phyloP scores from a whole-genome alignment of 1,140 invertebrate species.

The Aleiodes sp. region DNA sequence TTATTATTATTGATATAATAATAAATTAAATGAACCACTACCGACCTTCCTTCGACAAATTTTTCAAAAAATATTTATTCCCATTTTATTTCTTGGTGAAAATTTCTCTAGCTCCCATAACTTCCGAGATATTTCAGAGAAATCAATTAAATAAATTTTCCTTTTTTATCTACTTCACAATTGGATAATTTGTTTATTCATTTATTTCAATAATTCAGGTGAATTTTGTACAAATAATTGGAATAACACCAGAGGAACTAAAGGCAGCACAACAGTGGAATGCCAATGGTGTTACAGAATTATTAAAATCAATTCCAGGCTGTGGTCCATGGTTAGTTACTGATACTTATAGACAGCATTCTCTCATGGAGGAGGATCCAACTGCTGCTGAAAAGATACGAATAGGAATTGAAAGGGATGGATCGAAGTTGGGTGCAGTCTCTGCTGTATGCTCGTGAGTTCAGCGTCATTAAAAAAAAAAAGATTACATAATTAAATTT shows the following conservation, averaged over 20 bases:
- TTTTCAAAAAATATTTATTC: too few species aligned
- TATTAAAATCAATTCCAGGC: slow-evolving; percentile 78
- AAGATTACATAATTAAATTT: too few species aligned
- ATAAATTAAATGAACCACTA: too few species aligned
- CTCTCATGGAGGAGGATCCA: slow-evolving; percentile 85
- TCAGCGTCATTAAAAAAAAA: background rate
- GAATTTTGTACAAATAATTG: slow-evolving; percentile 77
- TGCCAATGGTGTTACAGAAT: slow-evolving; percentile 84
- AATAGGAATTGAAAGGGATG: slow-evolving; percentile 81
- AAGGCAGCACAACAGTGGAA: slow-evolving; percentile 92
- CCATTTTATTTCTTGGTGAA: too few species aligned
- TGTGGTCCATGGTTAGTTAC: slow-evolving; percentile 91
- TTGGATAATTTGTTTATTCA: too few species aligned
- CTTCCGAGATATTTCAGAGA: too few species aligned
- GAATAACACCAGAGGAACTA: slow-evolving; percentile 87
- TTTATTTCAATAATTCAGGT: slow-evolving; percentile 48
- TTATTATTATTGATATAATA: too few species aligned
- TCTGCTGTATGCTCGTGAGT: slow-evolving; percentile 77
- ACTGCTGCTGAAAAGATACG: slow-evolving; percentile 79
- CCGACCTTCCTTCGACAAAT: too few species aligned
- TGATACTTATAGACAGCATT: slow-evolving; percentile 81
- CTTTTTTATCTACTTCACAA: too few species aligned
- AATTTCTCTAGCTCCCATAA: too few species aligned
- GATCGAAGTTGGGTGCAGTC: slow-evolving; percentile 91
- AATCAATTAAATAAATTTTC: too few species aligned